Evolutionary conservation across 2,888 invertebrate species (phyloP).

Genomic region (Hermaeophaga mercurialis): DNA sequence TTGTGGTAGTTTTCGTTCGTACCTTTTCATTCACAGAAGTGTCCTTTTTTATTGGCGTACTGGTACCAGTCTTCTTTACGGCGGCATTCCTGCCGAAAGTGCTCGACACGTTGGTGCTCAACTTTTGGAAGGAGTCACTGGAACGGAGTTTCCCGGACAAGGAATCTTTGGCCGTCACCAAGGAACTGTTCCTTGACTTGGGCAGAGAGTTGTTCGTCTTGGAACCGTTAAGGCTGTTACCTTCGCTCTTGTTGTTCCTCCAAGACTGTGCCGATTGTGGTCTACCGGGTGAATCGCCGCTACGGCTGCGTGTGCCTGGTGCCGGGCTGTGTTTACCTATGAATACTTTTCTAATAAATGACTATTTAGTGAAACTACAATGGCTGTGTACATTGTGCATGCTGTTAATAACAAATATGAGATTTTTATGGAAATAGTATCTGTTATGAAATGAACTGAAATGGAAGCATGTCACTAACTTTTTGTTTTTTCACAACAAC

Average conservation of each 20-base stretch:
- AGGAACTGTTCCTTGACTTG: slow-evolving; percentile 55
- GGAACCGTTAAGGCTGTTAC: slow-evolving; percentile 44
- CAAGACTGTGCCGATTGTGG: slow-evolving; percentile 63
- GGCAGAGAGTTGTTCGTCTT: slow-evolving; percentile 53
- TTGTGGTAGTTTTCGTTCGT: slow-evolving; percentile 67
- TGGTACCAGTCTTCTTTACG: slow-evolving; percentile 47
- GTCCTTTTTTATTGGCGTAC: slow-evolving; percentile 40
- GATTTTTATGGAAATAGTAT: background rate
- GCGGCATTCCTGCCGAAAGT: slow-evolving; percentile 41
- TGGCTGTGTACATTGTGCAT: background rate
- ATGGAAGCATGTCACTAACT: too few relatives aligned
- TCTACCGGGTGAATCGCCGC: slow-evolving; percentile 59
- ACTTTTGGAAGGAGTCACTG: slow-evolving; percentile 60
- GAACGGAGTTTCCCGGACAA: slow-evolving; percentile 61
- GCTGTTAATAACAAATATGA: background rate
- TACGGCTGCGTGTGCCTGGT: slow-evolving; percentile 56
- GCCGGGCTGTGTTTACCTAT: slow-evolving; percentile 52
- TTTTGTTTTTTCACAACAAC: too few relatives aligned
- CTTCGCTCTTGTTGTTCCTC: slow-evolving; percentile 51
- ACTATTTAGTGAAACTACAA: slow-evolving; percentile 13
- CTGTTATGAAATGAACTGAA: too few relatives aligned
- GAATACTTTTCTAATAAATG: slow-evolving; percentile 19
- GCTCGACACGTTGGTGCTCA: slow-evolving; percentile 38
- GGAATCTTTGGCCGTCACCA: slow-evolving; percentile 58
- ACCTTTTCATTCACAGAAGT: slow-evolving; percentile 62